These are phyloP conservation scores for Electrophaes corylata DNA, from an alignment of 2,888 invertebrate species.

Conservation along the genomic window DNA sequence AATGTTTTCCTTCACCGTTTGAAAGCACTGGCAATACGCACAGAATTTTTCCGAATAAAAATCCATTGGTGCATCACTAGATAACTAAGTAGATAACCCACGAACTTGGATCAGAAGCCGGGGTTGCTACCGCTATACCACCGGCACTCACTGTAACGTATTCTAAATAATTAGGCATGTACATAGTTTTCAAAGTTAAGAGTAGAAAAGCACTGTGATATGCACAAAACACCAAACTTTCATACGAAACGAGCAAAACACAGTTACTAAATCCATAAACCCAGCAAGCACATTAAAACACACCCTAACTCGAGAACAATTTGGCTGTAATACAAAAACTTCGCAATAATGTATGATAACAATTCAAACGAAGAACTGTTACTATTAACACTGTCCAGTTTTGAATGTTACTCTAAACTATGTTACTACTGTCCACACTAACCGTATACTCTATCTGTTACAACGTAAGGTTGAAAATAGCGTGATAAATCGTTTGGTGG, in stretches of 20 bases:
- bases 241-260: constrained; percentile 5
- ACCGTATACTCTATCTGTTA: constrained; percentile 1
- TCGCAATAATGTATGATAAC: constrained; percentile 61
- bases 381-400: constrained; percentile 72
- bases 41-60: too few species aligned
- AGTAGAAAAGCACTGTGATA: background rate
- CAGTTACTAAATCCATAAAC: constrained; percentile 30
- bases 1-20: too few species aligned
- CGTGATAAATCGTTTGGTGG: constrained; percentile 5
- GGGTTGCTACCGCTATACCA: too few species aligned
- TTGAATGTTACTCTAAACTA: constrained; percentile 57
- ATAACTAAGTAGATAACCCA: too few species aligned
- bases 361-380: constrained; percentile 59
- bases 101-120: too few species aligned
- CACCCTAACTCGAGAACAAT: constrained; percentile 46
- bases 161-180: background rate
- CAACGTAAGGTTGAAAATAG: constrained; percentile 7
- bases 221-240: constrained; percentile 1
- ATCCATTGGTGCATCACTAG: too few species aligned
- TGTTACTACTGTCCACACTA: constrained; percentile 16
- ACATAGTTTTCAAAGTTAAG: too few species aligned
- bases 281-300: constrained; percentile 36
- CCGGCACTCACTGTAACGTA: too few species aligned
- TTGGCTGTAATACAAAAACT: constrained; percentile 70
- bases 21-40: too few species aligned